These are phyloP conservation scores for Drosophila subquinaria DNA, from an alignment of 2,888 invertebrate genomes.

Conservation along the genomic window DNA sequence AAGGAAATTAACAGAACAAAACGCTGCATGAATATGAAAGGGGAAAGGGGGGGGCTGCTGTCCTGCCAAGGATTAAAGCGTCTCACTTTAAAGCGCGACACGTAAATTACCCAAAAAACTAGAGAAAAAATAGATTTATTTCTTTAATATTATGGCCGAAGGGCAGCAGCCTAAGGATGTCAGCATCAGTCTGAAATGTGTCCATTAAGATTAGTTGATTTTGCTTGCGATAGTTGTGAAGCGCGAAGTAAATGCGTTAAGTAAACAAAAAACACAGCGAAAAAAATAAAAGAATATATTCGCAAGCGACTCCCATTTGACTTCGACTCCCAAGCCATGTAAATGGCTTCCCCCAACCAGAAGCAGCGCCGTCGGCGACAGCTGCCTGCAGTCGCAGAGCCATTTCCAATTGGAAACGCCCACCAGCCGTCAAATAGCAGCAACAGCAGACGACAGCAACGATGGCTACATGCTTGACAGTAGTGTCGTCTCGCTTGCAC, in stretches of 20 bases:
- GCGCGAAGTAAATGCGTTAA: conserved; percentile 69
- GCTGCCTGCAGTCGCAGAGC: conserved; percentile 44
- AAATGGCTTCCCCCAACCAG: conserved; percentile 68
- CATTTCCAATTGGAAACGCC: conserved; percentile 79
- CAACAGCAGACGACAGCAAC: conserved; percentile 38
- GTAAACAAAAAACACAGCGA: conserved; percentile 55
- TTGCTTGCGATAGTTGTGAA: conserved; percentile 74
- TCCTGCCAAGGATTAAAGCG: conserved; percentile 22
- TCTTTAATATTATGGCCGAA: conserved; percentile 14
- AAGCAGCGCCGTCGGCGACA: conserved; percentile 36
- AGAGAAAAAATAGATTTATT: background rate
- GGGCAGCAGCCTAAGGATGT: conserved; percentile 43
- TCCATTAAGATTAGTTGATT: conserved; percentile 82
- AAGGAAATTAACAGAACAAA: conserved; percentile 76
- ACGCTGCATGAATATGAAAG: conserved; percentile 49
- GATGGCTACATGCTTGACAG: conserved; percentile 47
- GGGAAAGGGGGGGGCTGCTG: conserved; percentile 17
- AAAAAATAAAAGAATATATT: conserved; percentile 20
- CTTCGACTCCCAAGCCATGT: conserved; percentile 46
- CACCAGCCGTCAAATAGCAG: conserved; percentile 48
- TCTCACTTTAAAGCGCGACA: conserved; percentile 36
- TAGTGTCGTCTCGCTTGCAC: conserved; percentile 50
- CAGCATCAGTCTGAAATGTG: conserved; percentile 66
- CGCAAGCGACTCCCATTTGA: conserved; percentile 33
- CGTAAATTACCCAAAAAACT: conserved; percentile 50